Evolutionary conservation across 2,888 invertebrate species (phyloP), one percentile per base, ranked within the genome.

Genomic region (Craniophora ligustri): DNA sequence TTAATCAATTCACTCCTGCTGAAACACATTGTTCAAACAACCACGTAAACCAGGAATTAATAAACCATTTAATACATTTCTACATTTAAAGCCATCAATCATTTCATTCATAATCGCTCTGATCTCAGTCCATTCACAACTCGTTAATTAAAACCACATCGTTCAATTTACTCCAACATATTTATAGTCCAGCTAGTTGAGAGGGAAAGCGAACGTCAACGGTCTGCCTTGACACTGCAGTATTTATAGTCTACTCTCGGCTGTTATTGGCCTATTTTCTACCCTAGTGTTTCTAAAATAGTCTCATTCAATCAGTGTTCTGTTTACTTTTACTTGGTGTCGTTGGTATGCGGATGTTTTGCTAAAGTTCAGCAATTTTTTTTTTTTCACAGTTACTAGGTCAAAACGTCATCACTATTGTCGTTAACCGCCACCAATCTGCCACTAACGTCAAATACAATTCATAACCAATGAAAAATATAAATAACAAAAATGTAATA

Each of bases 221-320:
- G 91, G 44, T 76, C 83, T 82, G 83, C 92, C 92, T 92, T 92
- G 92, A 90, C 92, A 87, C 84, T 89, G 88, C 73, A 55, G 75
- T 92, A 92, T 91, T 91, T 86, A 90, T 91, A 92, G 84, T 63
- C 66, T 51, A 68, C 78, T 78, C 81, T 82, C 78, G 57, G 69
- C 78, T 78, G 79, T 67, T 85, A 85, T 84, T 84, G 83, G 76
- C 77, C 82, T 82, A 79, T 84, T 82, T 78, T 76, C 75, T 73
- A 4, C 62, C 54, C 67, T 59, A 67, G 69, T 40, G 55, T 62
- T 61, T 65, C 63, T 67, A 71, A 75, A 73, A 72, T 67, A 64
- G 60, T 56, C 64, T 45, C 55, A 65, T 70, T 70, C 67, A 67
- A 75, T 73, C 73, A 59, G 28, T 23, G 14, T 15, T 58, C 53